Conservation (phyloP, 2,888 invertebrate species). For the Therioaphis trifolii region DNA sequence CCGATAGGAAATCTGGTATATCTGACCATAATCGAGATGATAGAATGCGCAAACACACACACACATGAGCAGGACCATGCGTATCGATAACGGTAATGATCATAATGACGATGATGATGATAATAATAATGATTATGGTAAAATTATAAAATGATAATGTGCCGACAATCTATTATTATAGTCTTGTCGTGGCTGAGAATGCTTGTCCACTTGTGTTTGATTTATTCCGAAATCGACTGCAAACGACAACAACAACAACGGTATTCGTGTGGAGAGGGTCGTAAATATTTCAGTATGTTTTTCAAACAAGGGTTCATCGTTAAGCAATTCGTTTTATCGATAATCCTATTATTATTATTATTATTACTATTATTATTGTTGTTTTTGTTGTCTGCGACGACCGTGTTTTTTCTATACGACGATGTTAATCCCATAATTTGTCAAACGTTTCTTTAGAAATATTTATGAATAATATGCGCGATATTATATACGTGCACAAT, state of each 20-base stretch:
- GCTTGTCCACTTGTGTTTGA: not conserved
- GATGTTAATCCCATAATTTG: not conserved
- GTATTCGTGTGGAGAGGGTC: constrained; percentile 4
- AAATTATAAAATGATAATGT: too few species aligned
- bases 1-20: not conserved
- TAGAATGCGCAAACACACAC: too few species aligned
- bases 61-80: too few species aligned
- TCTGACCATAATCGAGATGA: not conserved
- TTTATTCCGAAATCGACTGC: not conserved
- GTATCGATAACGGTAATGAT: too few species aligned
- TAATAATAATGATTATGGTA: too few species aligned
- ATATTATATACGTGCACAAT: not conserved
- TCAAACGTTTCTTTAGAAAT: not conserved
- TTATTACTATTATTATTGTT: too few species aligned
- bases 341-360: too few species aligned
- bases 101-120: too few species aligned
- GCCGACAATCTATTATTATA: too few species aligned
- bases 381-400: constrained; percentile 12
- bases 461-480: not conserved
- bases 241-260: constrained; percentile 13
- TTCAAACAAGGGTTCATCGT: constrained; percentile 32
- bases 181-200: too few species aligned
- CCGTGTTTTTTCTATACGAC: not conserved
- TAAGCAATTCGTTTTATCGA: constrained; percentile 45
- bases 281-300: constrained; percentile 12